These are phyloP conservation scores for Pithecia hirsuta DNA, from an alignment of 2,797 vertebrate species.

Conservation along the genomic window DNA sequence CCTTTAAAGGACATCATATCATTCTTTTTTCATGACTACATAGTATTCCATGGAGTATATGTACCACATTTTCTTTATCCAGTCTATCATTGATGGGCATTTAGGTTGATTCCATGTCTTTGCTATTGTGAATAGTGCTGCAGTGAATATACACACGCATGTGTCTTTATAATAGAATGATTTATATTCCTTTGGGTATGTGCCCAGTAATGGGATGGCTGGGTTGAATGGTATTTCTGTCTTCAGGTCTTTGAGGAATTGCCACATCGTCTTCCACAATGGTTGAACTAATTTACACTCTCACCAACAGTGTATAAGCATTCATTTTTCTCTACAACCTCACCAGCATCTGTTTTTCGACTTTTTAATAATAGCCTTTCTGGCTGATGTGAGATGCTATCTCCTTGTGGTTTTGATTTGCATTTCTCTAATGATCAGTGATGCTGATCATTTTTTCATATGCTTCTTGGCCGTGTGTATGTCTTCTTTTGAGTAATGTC, in stretches of 20 bases:
- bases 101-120: neutral
- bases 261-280: neutral
- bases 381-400: neutral
- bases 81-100: neutral
- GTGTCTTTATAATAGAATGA: neutral
- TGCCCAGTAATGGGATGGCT: neutral
- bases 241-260: neutral
- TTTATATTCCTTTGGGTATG: neutral
- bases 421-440: neutral
- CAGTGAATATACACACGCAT: neutral
- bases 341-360: neutral
- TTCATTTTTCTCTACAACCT: neutral
- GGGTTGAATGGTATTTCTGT: neutral
- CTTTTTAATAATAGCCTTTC: neutral
- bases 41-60: neutral
- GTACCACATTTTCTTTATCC: neutral
- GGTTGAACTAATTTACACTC: neutral
- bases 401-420: neutral
- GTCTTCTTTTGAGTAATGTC: neutral
- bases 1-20: neutral
- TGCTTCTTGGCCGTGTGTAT: neutral
- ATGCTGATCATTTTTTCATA: neutral
- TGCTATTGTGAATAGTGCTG: neutral
- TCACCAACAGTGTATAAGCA: neutral
- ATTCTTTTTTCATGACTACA: neutral